phyloP scores from a whole-genome alignment of 2,888 invertebrate genomes.

The Stenotaenia linearis region DNA sequence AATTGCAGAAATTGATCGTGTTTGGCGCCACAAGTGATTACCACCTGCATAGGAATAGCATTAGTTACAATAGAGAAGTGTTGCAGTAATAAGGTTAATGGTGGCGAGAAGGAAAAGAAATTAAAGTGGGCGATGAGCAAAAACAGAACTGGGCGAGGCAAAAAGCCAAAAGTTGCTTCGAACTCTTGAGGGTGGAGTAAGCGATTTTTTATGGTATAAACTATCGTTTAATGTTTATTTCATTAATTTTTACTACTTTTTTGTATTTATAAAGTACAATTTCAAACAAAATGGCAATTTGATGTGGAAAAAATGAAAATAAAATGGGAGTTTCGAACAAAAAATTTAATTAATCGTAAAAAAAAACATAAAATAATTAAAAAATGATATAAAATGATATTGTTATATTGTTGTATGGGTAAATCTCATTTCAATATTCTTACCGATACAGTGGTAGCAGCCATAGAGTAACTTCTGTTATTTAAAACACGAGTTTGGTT shows the following conservation, averaged over 20 bases:
- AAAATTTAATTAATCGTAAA: background rate
- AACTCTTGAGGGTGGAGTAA: background rate
- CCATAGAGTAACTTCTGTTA: constrained; percentile 1
- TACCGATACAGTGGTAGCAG: constrained; percentile 8
- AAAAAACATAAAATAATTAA: background rate
- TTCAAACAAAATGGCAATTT: background rate
- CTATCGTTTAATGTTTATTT: background rate
- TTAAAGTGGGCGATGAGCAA: background rate
- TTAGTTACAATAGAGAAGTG: background rate
- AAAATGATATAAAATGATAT: background rate
- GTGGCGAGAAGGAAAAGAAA: background rate
- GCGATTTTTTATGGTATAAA: background rate
- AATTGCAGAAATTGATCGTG: too few species aligned
- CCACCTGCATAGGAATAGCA: too few species aligned
- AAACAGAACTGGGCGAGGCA: background rate
- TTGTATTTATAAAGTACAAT: background rate
- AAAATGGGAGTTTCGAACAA: background rate
- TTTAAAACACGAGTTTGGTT: background rate
- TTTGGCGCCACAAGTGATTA: too few species aligned
- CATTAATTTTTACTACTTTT: too few species aligned
- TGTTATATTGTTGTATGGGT: background rate
- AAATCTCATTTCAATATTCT: background rate
- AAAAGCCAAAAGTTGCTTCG: background rate
- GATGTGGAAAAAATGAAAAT: background rate
- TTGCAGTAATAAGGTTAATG: background rate